Conservation (phyloP, 2,888 invertebrate genomes). For the Omphaloscelis lunosa region DNA sequence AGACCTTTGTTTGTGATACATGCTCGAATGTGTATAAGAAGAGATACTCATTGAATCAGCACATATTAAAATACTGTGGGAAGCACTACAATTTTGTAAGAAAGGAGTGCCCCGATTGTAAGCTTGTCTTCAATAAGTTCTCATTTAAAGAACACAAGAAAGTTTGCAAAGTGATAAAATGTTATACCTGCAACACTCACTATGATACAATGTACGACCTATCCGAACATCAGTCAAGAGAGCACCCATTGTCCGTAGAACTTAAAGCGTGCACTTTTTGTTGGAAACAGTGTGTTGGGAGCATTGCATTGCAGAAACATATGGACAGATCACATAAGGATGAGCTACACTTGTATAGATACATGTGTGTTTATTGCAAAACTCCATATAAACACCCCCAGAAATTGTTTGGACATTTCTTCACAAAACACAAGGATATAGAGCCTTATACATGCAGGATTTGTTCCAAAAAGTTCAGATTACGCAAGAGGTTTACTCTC, state of each 20-base stretch:
- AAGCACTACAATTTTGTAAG: neutral
- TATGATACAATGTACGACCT: constrained; percentile 74
- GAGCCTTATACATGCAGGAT: constrained; percentile 83
- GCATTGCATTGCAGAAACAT: constrained; percentile 75
- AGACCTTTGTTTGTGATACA: constrained; percentile 69
- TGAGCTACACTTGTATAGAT: constrained; percentile 81
- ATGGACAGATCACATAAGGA: constrained; percentile 74
- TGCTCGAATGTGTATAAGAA: constrained; percentile 74
- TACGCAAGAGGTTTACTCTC: constrained; percentile 81
- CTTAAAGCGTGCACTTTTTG: constrained; percentile 79
- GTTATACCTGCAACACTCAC: constrained; percentile 71
- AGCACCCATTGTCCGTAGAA: constrained; percentile 74
- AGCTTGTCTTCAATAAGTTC: constrained; percentile 50
- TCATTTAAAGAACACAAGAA: constrained; percentile 67
- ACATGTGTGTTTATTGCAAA: constrained; percentile 79
- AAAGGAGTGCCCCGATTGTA: constrained; percentile 71
- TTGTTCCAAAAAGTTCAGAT: constrained; percentile 77
- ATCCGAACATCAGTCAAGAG: constrained; percentile 73
- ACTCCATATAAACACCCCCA: constrained; percentile 82
- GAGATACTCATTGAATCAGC: constrained; percentile 66
- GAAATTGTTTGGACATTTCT: constrained; percentile 82
- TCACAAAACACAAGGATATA: constrained; percentile 77
- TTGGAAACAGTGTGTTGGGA: constrained; percentile 77
- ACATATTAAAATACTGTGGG: constrained; percentile 58
- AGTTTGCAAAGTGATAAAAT: constrained; percentile 75